Evolutionary conservation across 2,113 vertebrate genomes (phyloP), one percentile per base, ranked within the genome.

Genomic region (Glaucomys volans): DNA sequence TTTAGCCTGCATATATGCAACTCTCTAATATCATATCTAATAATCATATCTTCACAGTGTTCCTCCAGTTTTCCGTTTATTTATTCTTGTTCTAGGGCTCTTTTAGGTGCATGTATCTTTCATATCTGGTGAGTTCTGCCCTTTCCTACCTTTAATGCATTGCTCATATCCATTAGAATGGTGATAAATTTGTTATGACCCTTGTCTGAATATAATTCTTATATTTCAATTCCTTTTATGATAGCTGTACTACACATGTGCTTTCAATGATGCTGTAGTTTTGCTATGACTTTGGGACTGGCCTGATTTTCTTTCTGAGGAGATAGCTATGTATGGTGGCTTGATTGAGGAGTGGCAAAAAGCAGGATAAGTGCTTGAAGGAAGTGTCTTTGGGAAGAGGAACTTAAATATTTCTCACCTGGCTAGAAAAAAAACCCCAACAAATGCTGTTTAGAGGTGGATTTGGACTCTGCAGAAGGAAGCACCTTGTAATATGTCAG

Each of bases 291-390:
- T 81, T 84, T 92, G 44, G 37, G 52, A 35, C 50, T 90, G 26
- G 1, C 40, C 82, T 95, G 66, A 22, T 76, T 90, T 95, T n/a
- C 22, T 90, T 96, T 82, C 40, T 57, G 52, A 83, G 57, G 93
- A 66, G 26, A 92, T 83, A 50, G 20, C 67, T 71, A 52, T 57
- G 35, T 54, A 40, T 74, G 40, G 64, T 59, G 13, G 72, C 37
- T 85, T 95, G 44, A 91, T 30, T 85, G 71, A 92, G 20, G 44
- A 87, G 42, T 74, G 52, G 32, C 62, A n/a, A 67, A 59, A 76
- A 77, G 44, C 50, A 59, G 42, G 30, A 16, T 37, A n/a, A 59
- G 32, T 77, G 20, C 92, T 85, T 89, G 93, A 97, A 85, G 71
- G 59, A 12, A 12, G 32, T 81, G 17, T 71, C 57, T n/a, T 35